phyloP scores from a whole-genome alignment of 2,888 invertebrate genomes.

The Nomada hirtipes region DNA sequence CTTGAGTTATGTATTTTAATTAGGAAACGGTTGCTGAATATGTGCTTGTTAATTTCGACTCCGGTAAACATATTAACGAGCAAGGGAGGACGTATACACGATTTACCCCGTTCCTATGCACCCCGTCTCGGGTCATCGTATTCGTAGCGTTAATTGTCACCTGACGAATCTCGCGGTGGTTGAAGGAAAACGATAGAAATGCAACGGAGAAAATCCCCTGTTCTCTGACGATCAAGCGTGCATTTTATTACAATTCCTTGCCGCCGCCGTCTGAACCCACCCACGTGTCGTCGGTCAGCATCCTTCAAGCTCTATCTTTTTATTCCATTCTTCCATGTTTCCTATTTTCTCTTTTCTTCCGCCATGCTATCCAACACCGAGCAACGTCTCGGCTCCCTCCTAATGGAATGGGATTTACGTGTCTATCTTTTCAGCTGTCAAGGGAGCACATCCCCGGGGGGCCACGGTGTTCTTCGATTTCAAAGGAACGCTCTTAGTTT shows the following conservation, averaged over 20 bases:
- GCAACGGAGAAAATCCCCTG: conserved; percentile 16
- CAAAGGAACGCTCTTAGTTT: conserved; percentile 56
- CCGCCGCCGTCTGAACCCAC: not conserved
- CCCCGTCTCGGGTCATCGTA: conserved; percentile 9
- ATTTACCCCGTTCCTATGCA: not conserved
- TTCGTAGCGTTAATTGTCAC: conserved; percentile 34
- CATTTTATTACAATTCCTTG: conserved; percentile 33
- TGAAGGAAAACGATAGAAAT: not conserved
- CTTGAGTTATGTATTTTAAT: conserved; percentile 63
- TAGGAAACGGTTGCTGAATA: conserved; percentile 54
- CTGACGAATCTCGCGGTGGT: conserved; percentile 10
- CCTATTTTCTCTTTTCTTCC: not conserved
- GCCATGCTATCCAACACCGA: not conserved
- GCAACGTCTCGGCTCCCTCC: not conserved
- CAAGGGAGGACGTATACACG: not conserved
- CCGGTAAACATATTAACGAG: conserved; percentile 57
- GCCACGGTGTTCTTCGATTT: conserved; percentile 62
- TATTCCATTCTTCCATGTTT: not conserved
- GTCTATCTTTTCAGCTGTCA: conserved; percentile 68
- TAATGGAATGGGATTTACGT: conserved; percentile 72
- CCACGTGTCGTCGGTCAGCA: conserved; percentile 2
- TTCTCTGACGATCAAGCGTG: conserved; percentile 10
- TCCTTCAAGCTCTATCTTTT: conserved; percentile 1
- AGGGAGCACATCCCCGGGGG: conserved; percentile 55
- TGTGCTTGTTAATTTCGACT: conserved; percentile 60